Evolutionary conservation across 2,888 invertebrate species (phyloP), one percentile per base, ranked within the genome.

Genomic region (Limnephilus rhombicus): DNA sequence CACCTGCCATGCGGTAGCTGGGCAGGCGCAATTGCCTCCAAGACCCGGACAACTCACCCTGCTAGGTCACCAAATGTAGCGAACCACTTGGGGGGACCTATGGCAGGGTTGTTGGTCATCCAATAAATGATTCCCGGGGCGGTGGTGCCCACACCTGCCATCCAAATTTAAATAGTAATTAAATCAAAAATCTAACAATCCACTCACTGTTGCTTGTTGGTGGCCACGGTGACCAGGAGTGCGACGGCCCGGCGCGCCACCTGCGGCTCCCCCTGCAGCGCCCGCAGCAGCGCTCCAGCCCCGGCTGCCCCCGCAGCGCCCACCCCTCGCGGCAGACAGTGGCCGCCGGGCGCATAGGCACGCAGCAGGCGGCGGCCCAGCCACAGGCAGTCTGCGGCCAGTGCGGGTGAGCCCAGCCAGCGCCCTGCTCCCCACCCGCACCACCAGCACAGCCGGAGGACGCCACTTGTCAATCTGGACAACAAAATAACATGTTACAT

Each of bases 381-480:
- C 93, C 93, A 93, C 9, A 93, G 90, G 24, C 92, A 92, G 34
- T 90, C 92, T 0, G 93, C 93, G 4, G 93, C 93, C 80, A 93
- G 89, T 5, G 93, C 91, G 24, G 93, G 93, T 29, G 92, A 92
- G 37, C 92, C 93, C 31, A 88, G 49, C 93, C 93, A 93, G 86
- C 90, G 82, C 18, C 92, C 92, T 29, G 83, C 86, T 24, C 91
- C 91, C 93, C 93, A 93, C 9, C 93, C 93, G 53, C 93, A 92
- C 41, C 90, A 85, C 91, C 91, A 92, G 82, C 93, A 93, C 91
- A 93, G 85, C 0, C 92, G 91, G 92, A 92, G 92, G 31, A 93
- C 91, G 80, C 89, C 92, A 13, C 92, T 86, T n/a, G 93, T 85
- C 37, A 93, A 85, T 80, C 93, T 93, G 91, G 31, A 90, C 3